phyloP scores from a whole-genome alignment of 35 echinoderm and acorn worm genomes.

The Apostichopus japonicus region DNA sequence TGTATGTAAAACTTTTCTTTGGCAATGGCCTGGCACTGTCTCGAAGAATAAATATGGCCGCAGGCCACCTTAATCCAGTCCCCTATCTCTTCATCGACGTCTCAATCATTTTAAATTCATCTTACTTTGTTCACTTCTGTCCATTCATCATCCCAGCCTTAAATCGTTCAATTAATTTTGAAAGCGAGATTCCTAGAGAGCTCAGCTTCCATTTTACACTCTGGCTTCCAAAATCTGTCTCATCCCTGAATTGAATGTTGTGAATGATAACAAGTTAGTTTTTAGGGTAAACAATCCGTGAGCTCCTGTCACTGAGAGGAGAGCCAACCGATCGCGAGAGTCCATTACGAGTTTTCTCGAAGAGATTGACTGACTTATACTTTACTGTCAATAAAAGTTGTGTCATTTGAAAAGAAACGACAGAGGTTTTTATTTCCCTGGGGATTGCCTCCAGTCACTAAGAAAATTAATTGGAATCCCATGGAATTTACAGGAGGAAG shows the following conservation, averaged over 20 bases:
- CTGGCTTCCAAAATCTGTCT: not conserved
- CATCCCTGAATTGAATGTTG: not conserved
- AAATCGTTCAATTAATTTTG: conserved; percentile 1
- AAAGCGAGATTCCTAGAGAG: not conserved
- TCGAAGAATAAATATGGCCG: no score
- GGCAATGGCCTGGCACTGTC: no score
- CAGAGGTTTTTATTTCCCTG: not conserved
- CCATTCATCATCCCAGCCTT: not conserved
- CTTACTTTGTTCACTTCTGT: not conserved
- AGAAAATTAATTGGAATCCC: conserved; percentile 33
- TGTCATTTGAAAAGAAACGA: not conserved
- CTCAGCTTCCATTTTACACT: not conserved
- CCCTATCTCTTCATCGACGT: no score
- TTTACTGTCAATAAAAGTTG: not conserved
- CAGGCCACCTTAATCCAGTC: no score
- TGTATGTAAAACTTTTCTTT: no score
- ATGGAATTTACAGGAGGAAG: not conserved
- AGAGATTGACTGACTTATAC: not conserved
- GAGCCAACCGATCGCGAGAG: not conserved
- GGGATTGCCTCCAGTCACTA: conserved; percentile 31
- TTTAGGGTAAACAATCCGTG: not conserved
- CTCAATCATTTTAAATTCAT: not conserved
- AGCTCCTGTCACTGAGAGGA: not conserved
- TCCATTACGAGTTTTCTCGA: not conserved
- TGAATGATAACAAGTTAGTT: conserved; percentile 8